phyloP scores from a whole-genome alignment of 2,888 invertebrate species.

The Drosophila prolongata region DNA sequence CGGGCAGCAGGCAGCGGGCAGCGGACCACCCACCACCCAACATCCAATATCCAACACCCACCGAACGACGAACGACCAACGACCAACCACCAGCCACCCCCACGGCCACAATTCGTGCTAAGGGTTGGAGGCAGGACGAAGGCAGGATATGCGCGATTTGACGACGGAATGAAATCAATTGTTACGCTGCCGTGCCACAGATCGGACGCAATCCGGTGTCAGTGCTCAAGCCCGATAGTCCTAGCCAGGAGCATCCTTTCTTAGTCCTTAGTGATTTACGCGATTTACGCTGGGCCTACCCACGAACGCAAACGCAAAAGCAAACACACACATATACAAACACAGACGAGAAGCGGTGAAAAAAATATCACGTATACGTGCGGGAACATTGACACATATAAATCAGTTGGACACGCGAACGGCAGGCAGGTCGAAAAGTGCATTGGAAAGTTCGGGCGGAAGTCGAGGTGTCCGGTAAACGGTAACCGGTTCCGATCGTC shows the following conservation, averaged over 20 bases:
- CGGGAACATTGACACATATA: constrained; percentile 57
- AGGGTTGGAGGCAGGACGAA: constrained; percentile 53
- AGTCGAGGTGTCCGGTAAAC: constrained; percentile 85
- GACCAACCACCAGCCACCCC: constrained; percentile 50
- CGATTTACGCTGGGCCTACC: constrained; percentile 51
- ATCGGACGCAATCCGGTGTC: constrained; percentile 84
- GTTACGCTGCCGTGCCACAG: constrained; percentile 84
- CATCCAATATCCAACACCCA: constrained; percentile 25
- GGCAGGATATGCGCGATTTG: constrained; percentile 84
- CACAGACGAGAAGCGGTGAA: not conserved
- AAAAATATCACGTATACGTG: constrained; percentile 24
- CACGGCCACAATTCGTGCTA: constrained; percentile 33
- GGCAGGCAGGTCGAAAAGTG: constrained; percentile 61
- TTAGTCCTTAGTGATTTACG: constrained; percentile 58
- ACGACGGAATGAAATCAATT: constrained; percentile 85
- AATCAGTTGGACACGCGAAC: constrained; percentile 58
- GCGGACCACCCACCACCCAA: constrained; percentile 17
- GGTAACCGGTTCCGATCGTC: constrained; percentile 85
- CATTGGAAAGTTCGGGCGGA: constrained; percentile 84
- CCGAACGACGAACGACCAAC: constrained; percentile 25
- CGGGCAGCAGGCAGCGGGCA: constrained; percentile 3
- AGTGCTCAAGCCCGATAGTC: constrained; percentile 56
- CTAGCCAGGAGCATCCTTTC: constrained; percentile 42
- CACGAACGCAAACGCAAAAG: constrained; percentile 17
- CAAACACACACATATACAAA: constrained; percentile 24